Percentiles rank a stretch among this genome's conserved stretches.
Evolutionary conservation across 2,797 vertebrate species (phyloP).

Genomic region (Hozukius guyotensis): DNA sequence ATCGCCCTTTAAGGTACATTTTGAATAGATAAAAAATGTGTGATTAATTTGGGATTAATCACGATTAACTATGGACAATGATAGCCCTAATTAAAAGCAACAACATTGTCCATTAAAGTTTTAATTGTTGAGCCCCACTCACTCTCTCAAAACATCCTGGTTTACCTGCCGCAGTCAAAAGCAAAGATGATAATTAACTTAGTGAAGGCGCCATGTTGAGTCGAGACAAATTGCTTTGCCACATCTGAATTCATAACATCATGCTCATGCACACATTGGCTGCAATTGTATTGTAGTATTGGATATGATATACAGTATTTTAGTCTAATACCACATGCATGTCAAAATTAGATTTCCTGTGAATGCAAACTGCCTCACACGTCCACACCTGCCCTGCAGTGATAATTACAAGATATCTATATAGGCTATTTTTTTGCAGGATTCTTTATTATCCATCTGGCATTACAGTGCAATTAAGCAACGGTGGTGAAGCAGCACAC

Average conservation of each 20-base stretch:
- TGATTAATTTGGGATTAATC: too few species aligned
- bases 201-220: constrained; percentile 3
- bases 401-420: not conserved
- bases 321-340: not conserved
- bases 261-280: not conserved
- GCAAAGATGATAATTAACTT: constrained; percentile 42
- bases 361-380: not conserved
- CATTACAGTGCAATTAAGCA: constrained; percentile 9
- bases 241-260: not conserved
- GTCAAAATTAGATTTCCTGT: not conserved
- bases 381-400: not conserved
- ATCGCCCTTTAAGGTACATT: too few species aligned
- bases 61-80: too few species aligned
- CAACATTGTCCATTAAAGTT: constrained; percentile 11
- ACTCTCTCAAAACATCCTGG: constrained; percentile 2
- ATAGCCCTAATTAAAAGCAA: not conserved
- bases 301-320: not conserved
- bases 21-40: too few species aligned
- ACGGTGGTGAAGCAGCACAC: not conserved
- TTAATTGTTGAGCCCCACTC: constrained; percentile 20
- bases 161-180: constrained; percentile 41
- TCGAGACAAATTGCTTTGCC: not conserved
- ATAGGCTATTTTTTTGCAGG: not conserved
- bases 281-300: not conserved
- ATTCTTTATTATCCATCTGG: not conserved